Conservation (phyloP, 2,888 invertebrate species). For the Dryadula phaetusa region DNA sequence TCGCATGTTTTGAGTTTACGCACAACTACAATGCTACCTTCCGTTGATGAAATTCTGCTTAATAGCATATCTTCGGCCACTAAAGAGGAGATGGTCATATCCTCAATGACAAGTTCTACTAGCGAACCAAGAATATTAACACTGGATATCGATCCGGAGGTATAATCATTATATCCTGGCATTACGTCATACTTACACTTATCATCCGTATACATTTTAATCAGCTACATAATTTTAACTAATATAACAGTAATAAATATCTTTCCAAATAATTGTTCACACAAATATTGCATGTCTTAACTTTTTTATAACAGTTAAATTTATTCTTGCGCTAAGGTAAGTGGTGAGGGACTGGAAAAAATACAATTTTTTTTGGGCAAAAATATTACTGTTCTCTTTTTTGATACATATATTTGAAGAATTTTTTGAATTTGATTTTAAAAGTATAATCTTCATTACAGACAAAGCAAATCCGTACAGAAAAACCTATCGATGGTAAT, state of each 20-base stretch:
- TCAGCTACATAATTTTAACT: conserved; percentile 36
- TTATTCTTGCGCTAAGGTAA: conserved; percentile 55
- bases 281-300: conserved; percentile 32
- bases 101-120: conserved; percentile 80
- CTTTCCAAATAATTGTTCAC: conserved; percentile 3
- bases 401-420: conserved; percentile 3
- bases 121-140: conserved; percentile 84
- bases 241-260: conserved; percentile 31
- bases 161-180: conserved; percentile 74
- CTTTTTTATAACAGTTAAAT: conserved; percentile 1
- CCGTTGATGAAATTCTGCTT: conserved; percentile 85
- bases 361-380: not conserved
- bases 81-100: conserved; percentile 84
- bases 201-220: conserved; percentile 32
- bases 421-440: too few relatives aligned
- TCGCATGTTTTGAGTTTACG: conserved; percentile 84
- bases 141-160: conserved; percentile 86
- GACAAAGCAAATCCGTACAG: conserved; percentile 82
- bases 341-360: conserved; percentile 62
- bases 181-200: conserved; percentile 39
- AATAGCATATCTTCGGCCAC: conserved; percentile 85
- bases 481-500: conserved; percentile 73
- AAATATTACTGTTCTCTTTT: not conserved
- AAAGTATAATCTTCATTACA: conserved; percentile 62
- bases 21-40: conserved; percentile 84